Evolutionary conservation across 2,797 vertebrate genomes (phyloP), one percentile per base, ranked within the genome.

Genomic region (Serranus cabrilla): DNA sequence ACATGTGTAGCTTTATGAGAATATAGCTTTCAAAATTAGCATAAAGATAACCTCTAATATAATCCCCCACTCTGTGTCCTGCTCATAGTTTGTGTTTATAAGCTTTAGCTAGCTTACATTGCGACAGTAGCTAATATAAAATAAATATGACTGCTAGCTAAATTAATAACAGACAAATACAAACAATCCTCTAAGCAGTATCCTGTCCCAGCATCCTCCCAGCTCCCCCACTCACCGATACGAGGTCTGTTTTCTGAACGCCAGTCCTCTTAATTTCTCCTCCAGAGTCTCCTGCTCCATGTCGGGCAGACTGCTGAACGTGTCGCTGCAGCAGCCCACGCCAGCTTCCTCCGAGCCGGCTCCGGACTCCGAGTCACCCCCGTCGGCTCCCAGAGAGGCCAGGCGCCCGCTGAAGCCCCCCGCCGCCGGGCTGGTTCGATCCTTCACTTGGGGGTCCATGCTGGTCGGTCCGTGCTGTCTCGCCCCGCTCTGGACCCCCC

Each of bases 181-280:
- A 51, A 17, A 11, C 45, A 17, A n/a, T 65, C 72, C 71, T 20
- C 31, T 9, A 64, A 46, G 7, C 64, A 23, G 40, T 2, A 55
- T 80, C 78, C 74, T 76, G 80, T 56, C 80, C 63, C 60, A 75
- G 80, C 88, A 85, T 82, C 89, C 78, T n/a, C 78, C 69, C 73
- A 1, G 66, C 18, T 14, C 43, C 18, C 40, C 50, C 54, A 88
- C 94, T 94, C 91, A 98, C 98, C 98, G 97, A 95, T 98, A 99
- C 72, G 98, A 99, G 78, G 96, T 97, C 95, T 99, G 98, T 77
- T 99, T 99, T 90, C 97, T 95, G 94, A 99, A 98, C 89, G 97
- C 97, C 91, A 98, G 96, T 89, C 94, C 96, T 86, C 95, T 93
- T 70, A 98, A 90, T 83, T 97, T 98, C 80, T 98, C 97, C 90